Evolutionary conservation across 1,140 invertebrate species (phyloP).

Genomic region (Oryctes rhinoceros): DNA sequence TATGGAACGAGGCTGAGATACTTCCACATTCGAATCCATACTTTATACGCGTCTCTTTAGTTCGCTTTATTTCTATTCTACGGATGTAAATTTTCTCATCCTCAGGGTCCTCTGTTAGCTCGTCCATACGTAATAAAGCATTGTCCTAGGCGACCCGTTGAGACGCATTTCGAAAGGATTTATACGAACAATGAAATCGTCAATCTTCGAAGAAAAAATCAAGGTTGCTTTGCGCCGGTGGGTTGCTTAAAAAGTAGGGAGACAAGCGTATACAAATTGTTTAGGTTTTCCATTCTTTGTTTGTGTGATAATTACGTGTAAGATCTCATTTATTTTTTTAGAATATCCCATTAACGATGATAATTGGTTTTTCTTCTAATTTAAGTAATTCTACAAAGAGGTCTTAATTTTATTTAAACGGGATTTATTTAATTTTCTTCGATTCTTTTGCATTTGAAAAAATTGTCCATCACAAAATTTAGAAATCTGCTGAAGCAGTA

Average conservation of each 20-base stretch:
- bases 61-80: slow-evolving; percentile 13
- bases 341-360: no score
- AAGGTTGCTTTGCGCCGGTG: background rate
- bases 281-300: background rate
- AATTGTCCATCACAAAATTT: no score
- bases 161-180: slow-evolving; percentile 8
- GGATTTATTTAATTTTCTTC: no score
- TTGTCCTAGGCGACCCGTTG: background rate
- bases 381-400: no score
- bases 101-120: background rate
- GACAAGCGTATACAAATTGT: background rate
- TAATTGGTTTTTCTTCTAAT: no score
- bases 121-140: slow-evolving; percentile 13
- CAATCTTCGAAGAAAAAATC: slow-evolving; percentile 1
- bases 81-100: slow-evolving; percentile 4
- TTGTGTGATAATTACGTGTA: no score
- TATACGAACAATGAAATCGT: slow-evolving; percentile 9
- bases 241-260: background rate
- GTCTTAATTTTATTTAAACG: no score
- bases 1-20: slow-evolving; percentile 17
- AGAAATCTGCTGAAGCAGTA: no score
- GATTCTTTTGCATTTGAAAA: no score
- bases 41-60: background rate
- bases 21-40: background rate
- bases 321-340: no score